Evolutionary conservation across 2,113 vertebrate genomes (phyloP), one percentile per base, ranked within the genome.

Genomic region (Scophthalmus maximus): DNA sequence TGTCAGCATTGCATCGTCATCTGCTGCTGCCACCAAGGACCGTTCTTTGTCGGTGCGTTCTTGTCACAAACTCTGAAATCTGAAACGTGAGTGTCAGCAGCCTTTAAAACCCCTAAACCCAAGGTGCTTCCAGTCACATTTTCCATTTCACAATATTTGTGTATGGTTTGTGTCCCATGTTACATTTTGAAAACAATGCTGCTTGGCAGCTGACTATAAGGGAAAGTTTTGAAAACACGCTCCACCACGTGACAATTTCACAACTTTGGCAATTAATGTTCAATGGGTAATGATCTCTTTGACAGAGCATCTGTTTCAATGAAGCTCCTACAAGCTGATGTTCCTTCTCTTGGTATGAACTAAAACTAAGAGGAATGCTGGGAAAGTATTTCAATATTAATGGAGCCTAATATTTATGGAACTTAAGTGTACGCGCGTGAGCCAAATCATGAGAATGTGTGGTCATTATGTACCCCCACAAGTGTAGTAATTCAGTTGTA

Each of bases 61-160:
- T n/a, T n/a, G n/a, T n/a, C n/a, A n/a, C n/a, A n/a, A n/a, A n/a
- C n/a, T 42, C 40, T 42, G 40, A 42, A 18, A 42, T 42, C 40
- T 14, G 38, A 40, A 7, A 40, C 14, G 12, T 40, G 38, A 40
- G 22, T 30, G 17, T 56, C 18, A 26, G 26, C 27, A 79, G 20
- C 9, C 17, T 32, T 56, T 69, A 26, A 27, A 52, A 32, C 55
- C 22, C 38, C 40, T 72, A 58, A 32, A 59, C 22, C 38, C 40
- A 75, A 58, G 36, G 34, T n/a, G 7, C 29, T 47, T 58, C 52
- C 30, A 40, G 34, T 62, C 57, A 40, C 42, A 38, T 50, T 30
- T 25, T 30, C 36, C 22, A 42, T 66, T 78, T 49, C 26, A 70
- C 44, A 42, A 14, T 36, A 50, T 56, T 23, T 42, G n/a, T 59